These are phyloP conservation scores for Acanthurus tractus DNA, from an alignment of 2,797 vertebrate species.

Conservation along the genomic window DNA sequence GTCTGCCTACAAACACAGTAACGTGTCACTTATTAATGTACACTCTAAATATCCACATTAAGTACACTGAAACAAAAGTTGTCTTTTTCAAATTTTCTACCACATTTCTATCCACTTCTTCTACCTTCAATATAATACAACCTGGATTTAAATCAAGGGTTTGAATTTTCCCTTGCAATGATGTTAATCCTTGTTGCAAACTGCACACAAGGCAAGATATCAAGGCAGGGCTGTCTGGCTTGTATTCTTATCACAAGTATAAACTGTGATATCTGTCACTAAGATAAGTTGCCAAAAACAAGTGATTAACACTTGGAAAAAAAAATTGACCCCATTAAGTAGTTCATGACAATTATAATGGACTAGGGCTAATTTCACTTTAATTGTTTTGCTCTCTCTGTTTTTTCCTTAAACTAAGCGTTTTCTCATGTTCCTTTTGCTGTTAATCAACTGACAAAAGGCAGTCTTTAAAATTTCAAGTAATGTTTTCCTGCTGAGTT, in stretches of 20 bases:
- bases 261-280: neutral
- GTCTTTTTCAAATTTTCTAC: too few species aligned
- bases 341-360: neutral
- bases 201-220: neutral
- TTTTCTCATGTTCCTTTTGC: neutral
- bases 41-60: constrained; percentile 5
- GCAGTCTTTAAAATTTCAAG: too few species aligned
- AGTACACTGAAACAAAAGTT: too few species aligned
- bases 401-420: neutral
- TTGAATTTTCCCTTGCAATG: neutral
- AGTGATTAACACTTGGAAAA: neutral
- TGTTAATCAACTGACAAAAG: neutral
- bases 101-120: neutral
- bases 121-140: neutral
- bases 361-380: neutral
- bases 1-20: constrained; percentile 86
- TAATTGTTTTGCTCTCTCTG: neutral
- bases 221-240: neutral
- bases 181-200: neutral
- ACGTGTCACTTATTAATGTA: neutral
- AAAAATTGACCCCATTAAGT: neutral
- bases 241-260: neutral
- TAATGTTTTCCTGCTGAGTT: neutral
- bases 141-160: too few species aligned
- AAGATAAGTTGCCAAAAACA: neutral